Conservation (phyloP, 35 echinoderm and acorn worm species). For the Lytechinus variegatus region DNA sequence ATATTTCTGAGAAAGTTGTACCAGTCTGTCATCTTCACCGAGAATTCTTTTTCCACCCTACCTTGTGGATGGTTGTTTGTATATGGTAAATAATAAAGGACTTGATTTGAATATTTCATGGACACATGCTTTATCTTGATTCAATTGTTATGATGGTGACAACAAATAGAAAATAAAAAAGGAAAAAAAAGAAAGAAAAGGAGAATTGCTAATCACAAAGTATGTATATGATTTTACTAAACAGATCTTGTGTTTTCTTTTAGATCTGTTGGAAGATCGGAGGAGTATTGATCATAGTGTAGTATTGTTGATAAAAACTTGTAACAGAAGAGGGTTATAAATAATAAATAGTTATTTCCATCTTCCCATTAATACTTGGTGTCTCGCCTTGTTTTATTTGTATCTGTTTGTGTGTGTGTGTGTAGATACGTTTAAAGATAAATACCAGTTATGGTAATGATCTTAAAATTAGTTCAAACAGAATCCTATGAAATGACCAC, state of each 20-base stretch:
- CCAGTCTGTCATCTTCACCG: not conserved
- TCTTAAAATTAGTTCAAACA: too few species aligned
- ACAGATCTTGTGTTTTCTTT: constrained; percentile 3
- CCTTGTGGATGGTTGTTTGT: constrained; percentile 32
- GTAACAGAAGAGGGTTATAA: constrained; percentile 44
- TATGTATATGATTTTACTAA: constrained; percentile 38
- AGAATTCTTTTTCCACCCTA: not conserved
- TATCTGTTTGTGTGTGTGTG: not conserved
- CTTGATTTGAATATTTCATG: constrained; percentile 24
- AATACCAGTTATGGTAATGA: too few species aligned
- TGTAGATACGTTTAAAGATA: not conserved
- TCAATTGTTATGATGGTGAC: not conserved
- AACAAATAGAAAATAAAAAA: not conserved
- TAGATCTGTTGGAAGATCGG: constrained; percentile 26
- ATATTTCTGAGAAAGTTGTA: not conserved
- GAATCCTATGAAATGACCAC: too few species aligned
- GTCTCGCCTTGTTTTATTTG: not conserved
- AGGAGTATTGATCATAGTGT: constrained; percentile 31
- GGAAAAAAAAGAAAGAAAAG: constrained; percentile 29
- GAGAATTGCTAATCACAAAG: not conserved
- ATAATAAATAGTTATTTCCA: constrained; percentile 46
- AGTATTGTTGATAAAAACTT: constrained; percentile 44
- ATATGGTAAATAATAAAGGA: constrained; percentile 35
- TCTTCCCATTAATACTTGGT: not conserved
- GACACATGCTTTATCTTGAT: constrained; percentile 35